Base-by-base conservation (phyloP, 2,888 invertebrate genomes). In the Ypsolopha sequella region DNA sequence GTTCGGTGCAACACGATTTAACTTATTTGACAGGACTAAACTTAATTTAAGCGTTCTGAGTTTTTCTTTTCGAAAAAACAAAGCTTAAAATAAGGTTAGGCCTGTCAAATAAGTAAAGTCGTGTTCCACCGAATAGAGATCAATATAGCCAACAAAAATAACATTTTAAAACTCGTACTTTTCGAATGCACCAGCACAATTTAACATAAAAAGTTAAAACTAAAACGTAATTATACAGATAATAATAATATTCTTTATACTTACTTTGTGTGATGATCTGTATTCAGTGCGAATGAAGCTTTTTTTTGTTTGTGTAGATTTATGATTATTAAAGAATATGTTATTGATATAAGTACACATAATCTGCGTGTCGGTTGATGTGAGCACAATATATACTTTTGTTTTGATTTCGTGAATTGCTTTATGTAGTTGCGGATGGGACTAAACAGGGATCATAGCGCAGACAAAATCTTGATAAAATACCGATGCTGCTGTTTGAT, bases 161-260 rank as follows among this genome's bases (percentile, higher is more conserved):
- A 36, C 36, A 36, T 36, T 66, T 66, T 24, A 4, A 24, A 24
- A 24, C 2, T 24, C 64, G 60, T 63, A 58, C 53, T 36, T 57
- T 64, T 65, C 63, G 68, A 68, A 65, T 60, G 76, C 81, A 81
- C 80, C 76, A 74, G 84, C 85, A 84, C 84, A 84, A 85, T 71
- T 60, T 68, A 73, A 68, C 66, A 66, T 68, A 61, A 66, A 68
- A 62, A 65, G 54, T 60, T 61, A 66, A 66, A 61, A 55, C 58
- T 58, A 62, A 63, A 62, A 62, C 62, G 58, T 57, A 63, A 66
- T 61, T 62, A 60, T 62, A 55, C 58, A 57, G 59, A 53, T 57
- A 60, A 53, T 65, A 65, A 65, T 58, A 61, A 66, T 69, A 65
- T 59, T 56, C 67, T 64, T 65, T 46, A 53, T 62, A 59, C 74